Percentiles rank a stretch among this genome's conserved stretches.
phyloP scores from a whole-genome alignment of 2,113 vertebrate species.

The Solea solea region DNA sequence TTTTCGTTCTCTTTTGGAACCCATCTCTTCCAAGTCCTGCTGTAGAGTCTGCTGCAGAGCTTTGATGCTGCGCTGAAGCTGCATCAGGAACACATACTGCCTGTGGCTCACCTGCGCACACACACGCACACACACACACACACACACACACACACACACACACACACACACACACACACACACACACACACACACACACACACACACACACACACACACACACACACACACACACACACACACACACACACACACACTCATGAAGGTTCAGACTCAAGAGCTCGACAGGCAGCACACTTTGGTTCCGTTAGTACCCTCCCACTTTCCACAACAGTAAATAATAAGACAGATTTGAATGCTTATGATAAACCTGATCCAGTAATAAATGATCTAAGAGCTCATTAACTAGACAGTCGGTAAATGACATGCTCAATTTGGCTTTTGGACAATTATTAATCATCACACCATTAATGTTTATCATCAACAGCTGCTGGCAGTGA shows the following conservation, averaged over 20 bases:
- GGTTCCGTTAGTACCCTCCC: too few species aligned
- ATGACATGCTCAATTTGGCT: background rate
- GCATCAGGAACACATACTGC: constrained; percentile 92
- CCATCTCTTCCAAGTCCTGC: constrained; percentile 89
- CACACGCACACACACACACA: constrained; percentile 2
- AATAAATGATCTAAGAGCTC: background rate
- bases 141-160: background rate
- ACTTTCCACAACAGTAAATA: too few species aligned
- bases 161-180: too few species aligned
- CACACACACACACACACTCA: too few species aligned
- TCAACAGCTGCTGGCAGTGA: background rate
- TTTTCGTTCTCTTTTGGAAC: constrained; percentile 85
- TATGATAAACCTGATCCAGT: too few species aligned
- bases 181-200: constrained; percentile 5
- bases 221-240: constrained; percentile 2
- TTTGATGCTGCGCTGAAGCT: constrained; percentile 91
- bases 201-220: background rate
- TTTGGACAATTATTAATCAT: background rate
- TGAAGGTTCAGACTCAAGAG: too few species aligned
- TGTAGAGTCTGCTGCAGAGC: constrained; percentile 89
- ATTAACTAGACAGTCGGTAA: background rate
- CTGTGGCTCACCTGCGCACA: constrained; percentile 87
- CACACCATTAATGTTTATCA: background rate
- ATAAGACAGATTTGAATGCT: too few species aligned
- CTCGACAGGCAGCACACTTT: too few species aligned